These are phyloP conservation scores for Camponotus vicinus DNA, from an alignment of 1,140 invertebrate genomes.

Conservation along the genomic window DNA sequence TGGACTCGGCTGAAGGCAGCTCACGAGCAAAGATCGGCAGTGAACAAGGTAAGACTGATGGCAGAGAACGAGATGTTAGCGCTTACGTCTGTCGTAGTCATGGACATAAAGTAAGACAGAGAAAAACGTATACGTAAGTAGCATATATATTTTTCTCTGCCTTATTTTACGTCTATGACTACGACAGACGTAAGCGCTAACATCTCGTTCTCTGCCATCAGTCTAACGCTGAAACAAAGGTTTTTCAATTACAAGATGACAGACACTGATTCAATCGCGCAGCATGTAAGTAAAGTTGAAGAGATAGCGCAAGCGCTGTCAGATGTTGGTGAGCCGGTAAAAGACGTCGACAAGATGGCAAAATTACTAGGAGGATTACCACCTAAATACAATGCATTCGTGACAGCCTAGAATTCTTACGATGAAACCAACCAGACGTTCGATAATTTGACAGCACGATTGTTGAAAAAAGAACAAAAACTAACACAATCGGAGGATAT, in stretches of 20 bases:
- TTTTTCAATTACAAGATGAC: conserved; percentile 14
- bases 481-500: background rate
- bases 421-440: conserved; percentile 72
- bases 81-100: too few relatives aligned
- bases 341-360: background rate
- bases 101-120: too few relatives aligned
- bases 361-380: background rate
- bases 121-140: too few relatives aligned
- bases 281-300: background rate
- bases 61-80: too few relatives aligned
- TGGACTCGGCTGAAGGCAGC: background rate
- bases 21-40: background rate
- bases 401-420: background rate
- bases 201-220: too few relatives aligned
- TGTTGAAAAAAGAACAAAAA: conserved; percentile 59
- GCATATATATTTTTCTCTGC: too few relatives aligned
- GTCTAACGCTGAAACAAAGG: background rate
- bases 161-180: too few relatives aligned
- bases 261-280: background rate
- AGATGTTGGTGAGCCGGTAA: background rate
- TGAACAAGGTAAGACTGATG: background rate
- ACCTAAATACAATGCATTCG: background rate
- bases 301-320: background rate
- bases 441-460: conserved; percentile 55
- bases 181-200: too few relatives aligned